Percentiles rank a stretch among this genome's conserved stretches.
Conservation (phyloP, 1,140 invertebrate genomes). For the Platyscapa corneri region DNA sequence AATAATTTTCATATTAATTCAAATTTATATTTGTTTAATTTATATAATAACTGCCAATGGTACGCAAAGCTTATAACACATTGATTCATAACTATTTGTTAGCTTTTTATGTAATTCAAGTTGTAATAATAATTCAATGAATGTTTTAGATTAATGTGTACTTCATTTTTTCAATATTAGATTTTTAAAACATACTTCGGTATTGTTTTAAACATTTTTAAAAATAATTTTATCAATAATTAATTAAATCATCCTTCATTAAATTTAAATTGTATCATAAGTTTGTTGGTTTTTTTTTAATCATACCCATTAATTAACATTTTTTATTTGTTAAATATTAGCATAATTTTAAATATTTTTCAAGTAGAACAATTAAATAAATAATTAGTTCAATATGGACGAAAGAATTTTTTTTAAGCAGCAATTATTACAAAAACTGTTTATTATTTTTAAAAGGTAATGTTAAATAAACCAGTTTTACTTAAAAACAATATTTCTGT, state of each 20-base stretch:
- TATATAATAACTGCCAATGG: slow-evolving; percentile 2
- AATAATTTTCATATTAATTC: slow-evolving; percentile 23
- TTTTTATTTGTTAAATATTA: too few species aligned
- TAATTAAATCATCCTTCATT: slow-evolving; percentile 22
- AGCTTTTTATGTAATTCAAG: not conserved
- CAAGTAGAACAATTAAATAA: too few species aligned
- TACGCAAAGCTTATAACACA: not conserved
- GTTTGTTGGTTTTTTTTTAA: not conserved
- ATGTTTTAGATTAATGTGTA: not conserved
- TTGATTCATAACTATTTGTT: not conserved
- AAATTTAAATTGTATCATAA: slow-evolving; percentile 31
- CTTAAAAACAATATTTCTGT: too few species aligned
- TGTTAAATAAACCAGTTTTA: too few species aligned
- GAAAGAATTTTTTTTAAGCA: too few species aligned
- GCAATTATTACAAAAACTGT: too few species aligned
- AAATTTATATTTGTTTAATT: slow-evolving; percentile 24
- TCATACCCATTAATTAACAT: not conserved
- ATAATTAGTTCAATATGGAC: too few species aligned
- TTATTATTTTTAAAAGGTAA: too few species aligned
- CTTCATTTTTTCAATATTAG: slow-evolving; percentile 5
- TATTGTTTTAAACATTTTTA: slow-evolving; percentile 1
- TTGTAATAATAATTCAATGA: not conserved
- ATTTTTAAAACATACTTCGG: not conserved
- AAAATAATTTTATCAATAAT: slow-evolving; percentile 36
- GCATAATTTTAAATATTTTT: too few species aligned